phyloP scores from a whole-genome alignment of 2,888 invertebrate species.

The Agrochola lota region DNA sequence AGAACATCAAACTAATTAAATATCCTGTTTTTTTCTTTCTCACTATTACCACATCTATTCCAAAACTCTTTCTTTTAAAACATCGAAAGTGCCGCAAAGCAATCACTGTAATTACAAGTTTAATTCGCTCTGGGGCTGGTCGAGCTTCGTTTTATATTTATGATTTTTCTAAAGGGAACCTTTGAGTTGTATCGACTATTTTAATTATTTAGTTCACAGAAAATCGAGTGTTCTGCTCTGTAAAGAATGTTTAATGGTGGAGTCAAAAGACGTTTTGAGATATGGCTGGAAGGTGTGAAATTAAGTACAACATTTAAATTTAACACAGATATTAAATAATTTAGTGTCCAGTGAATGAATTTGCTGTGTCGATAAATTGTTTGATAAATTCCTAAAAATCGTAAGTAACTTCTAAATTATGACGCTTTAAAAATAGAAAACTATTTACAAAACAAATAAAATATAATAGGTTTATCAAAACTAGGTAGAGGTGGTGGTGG shows the following conservation, averaged over 20 bases:
- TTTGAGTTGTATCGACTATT: constrained; percentile 49
- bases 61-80: constrained; percentile 43
- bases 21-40: neutral
- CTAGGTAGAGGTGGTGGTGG: too few species aligned
- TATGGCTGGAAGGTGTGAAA: neutral
- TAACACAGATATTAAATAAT: neutral
- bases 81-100: constrained; percentile 72
- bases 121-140: constrained; percentile 70
- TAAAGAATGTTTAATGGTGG: constrained; percentile 20
- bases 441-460: too few species aligned
- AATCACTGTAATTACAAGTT: constrained; percentile 79
- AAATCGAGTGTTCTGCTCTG: constrained; percentile 7
- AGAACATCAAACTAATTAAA: neutral
- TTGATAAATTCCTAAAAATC: neutral
- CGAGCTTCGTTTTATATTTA: constrained; percentile 64
- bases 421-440: neutral
- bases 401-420: neutral
- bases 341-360: neutral
- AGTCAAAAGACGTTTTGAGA: neutral
- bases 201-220: constrained; percentile 47
- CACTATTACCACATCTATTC: constrained; percentile 54
- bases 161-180: constrained; percentile 61
- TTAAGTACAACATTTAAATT: neutral
- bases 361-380: neutral
- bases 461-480: too few species aligned